These are phyloP conservation scores for Leptopilina syphax DNA, from an alignment of 2,888 invertebrate species.

Conservation along the genomic window DNA sequence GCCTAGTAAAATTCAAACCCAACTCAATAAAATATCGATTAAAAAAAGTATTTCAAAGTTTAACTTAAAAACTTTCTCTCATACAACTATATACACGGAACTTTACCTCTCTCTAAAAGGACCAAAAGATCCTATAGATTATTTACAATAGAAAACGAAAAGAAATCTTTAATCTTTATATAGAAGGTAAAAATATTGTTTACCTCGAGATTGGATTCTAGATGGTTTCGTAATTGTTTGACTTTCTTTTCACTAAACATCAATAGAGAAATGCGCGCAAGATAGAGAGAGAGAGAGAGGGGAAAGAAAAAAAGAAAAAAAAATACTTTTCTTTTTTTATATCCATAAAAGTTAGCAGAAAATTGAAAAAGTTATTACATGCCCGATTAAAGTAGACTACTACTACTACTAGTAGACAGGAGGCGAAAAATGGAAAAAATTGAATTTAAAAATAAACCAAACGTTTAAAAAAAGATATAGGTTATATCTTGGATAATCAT, in stretches of 20 bases:
- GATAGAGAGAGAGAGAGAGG: no score
- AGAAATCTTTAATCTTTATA: conserved; percentile 1
- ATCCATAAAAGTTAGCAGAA: not conserved
- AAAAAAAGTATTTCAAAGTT: not conserved
- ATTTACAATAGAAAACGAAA: conserved; percentile 11
- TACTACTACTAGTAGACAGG: no score
- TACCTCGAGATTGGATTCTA: conserved; percentile 15
- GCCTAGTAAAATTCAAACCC: no score
- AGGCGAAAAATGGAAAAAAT: not conserved
- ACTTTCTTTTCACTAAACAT: not conserved
- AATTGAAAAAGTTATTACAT: conserved; percentile 32
- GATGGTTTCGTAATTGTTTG: conserved; percentile 13
- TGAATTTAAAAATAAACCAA: not conserved
- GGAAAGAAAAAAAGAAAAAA: not conserved
- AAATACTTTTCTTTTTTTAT: not conserved
- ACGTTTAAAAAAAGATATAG: not conserved
- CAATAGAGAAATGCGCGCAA: not conserved
- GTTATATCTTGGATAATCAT: conserved; percentile 28
- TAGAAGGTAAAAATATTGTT: conserved; percentile 16
- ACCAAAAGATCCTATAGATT: conserved; percentile 3
- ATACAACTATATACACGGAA: not conserved
- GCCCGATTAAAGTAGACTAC: not conserved
- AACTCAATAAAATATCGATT: no score
- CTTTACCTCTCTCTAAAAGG: not conserved
- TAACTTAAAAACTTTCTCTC: not conserved